Evolutionary conservation across 2,888 invertebrate genomes (phyloP), one percentile per base, ranked within the genome.

Genomic region (Rhamnusium bicolor): DNA sequence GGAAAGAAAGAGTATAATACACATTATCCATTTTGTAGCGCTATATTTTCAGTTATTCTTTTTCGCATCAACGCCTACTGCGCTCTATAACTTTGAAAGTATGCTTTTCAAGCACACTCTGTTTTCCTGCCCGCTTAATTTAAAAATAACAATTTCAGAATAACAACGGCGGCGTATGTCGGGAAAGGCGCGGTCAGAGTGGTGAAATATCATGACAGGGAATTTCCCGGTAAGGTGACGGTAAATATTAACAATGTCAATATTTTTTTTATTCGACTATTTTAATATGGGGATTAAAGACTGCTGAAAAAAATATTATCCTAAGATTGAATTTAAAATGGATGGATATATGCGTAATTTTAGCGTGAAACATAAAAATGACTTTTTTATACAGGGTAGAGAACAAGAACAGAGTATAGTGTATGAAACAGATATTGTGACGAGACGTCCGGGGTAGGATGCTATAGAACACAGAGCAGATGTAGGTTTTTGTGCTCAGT

Each of bases 171-270:
- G 19, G 19, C 53, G 21, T 53, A 21, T 21, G 53, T 19, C 21
- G 53, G 19, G 53, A 40, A 40, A 40, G 40, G 40, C 21, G 53
- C 21, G 53, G 53, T n/a, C 19, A 19, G 21, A 19, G 18, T n/a
- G 53, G 53, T n/a, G 19, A 53, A 53, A 53, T 53, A 21, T 10
- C 53, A 53, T 53, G 40, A 40, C 40, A 14, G 40, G 40, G 40
- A 40, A 40, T 40, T 40, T 40, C 40, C 12, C n/a, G 40, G 40
- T 40, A 40, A 40, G 40, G 40, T 40, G 40, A 40, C 40, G 40
- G 3, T 40, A 40, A 10, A 40, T n/a, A 32, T 32, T 32, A 32
- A 32, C 12, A 32, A n/a, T 1, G 40, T 40, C n/a, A 40, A 40
- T 40, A 40, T 40, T n/a, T 40, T 32, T 40, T 32, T 40, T 40